These are phyloP conservation scores for Phthorimaea operculella DNA, from an alignment of 1,140 invertebrate species.

Conservation along the genomic window DNA sequence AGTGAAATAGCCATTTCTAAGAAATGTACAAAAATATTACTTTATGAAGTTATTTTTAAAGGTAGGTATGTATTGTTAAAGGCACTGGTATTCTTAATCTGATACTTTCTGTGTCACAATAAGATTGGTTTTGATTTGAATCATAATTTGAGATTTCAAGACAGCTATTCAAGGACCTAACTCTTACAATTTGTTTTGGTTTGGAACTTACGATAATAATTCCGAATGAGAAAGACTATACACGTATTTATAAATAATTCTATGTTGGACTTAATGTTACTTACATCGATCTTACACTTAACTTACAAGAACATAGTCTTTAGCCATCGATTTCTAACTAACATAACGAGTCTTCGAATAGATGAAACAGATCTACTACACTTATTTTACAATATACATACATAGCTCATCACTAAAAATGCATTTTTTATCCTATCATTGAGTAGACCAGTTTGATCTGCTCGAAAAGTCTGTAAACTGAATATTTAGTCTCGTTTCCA, in stretches of 20 bases:
- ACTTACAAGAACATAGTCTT: conserved; percentile 62
- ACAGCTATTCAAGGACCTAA: conserved; percentile 45
- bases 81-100: conserved; percentile 61
- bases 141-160: conserved; percentile 32
- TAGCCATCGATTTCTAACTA: conserved; percentile 54
- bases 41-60: conserved; percentile 51
- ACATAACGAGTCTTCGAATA: conserved; percentile 62
- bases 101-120: conserved; percentile 34
- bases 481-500: conserved; percentile 47
- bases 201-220: conserved; percentile 47
- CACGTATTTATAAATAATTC: conserved; percentile 58
- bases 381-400: conserved; percentile 42
- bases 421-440: conserved; percentile 61
- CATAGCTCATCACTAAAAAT: conserved; percentile 65
- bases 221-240: conserved; percentile 59
- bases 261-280: conserved; percentile 58
- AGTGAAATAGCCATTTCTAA: conserved; percentile 36
- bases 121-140: neutral
- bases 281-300: conserved; percentile 28
- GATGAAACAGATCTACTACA: conserved; percentile 66
- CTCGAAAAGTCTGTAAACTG: conserved; percentile 63
- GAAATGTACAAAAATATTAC: conserved; percentile 64
- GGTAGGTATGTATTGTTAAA: conserved; percentile 64
- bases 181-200: conserved; percentile 41
- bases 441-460: conserved; percentile 65